phyloP scores from a whole-genome alignment of 2,888 invertebrate species.

The Drosophila koepferae region DNA sequence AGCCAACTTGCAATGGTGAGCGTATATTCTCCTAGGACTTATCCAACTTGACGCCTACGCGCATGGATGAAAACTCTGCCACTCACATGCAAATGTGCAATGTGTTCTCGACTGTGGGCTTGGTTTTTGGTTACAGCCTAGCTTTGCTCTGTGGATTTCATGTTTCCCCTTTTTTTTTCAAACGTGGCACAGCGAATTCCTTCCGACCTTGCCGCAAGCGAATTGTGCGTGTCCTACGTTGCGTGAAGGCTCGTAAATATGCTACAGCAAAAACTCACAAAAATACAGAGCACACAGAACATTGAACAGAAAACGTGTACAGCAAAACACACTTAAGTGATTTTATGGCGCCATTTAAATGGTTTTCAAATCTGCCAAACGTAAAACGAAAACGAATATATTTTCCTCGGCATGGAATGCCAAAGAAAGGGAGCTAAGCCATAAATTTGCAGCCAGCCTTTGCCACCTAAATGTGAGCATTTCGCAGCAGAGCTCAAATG shows the following conservation, averaged over 20 bases:
- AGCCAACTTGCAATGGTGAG: conserved; percentile 9
- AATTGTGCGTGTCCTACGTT: conserved; percentile 22
- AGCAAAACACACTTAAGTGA: conserved; percentile 70
- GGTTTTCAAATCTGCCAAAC: conserved; percentile 68
- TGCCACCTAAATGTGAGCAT: conserved; percentile 30
- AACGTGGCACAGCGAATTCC: neutral
- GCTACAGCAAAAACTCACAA: conserved; percentile 31
- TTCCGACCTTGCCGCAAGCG: conserved; percentile 1
- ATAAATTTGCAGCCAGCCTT: conserved; percentile 49
- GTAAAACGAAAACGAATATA: conserved; percentile 38
- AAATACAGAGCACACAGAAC: neutral
- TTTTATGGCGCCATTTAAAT: conserved; percentile 73
- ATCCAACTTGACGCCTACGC: conserved; percentile 30
- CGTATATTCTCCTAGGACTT: conserved; percentile 60
- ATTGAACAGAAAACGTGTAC: conserved; percentile 27
- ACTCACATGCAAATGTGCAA: conserved; percentile 58
- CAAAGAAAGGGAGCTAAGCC: conserved; percentile 20
- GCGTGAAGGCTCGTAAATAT: conserved; percentile 59
- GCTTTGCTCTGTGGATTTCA: conserved; percentile 31
- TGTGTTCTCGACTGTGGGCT: conserved; percentile 27
- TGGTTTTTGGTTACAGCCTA: conserved; percentile 44
- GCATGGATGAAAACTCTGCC: conserved; percentile 18
- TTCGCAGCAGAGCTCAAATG: conserved; percentile 11
- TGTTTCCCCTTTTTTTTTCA: conserved; percentile 1
- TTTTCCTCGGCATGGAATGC: neutral